Conservation (phyloP, 2,888 invertebrate genomes). For the Trachelus stipa region DNA sequence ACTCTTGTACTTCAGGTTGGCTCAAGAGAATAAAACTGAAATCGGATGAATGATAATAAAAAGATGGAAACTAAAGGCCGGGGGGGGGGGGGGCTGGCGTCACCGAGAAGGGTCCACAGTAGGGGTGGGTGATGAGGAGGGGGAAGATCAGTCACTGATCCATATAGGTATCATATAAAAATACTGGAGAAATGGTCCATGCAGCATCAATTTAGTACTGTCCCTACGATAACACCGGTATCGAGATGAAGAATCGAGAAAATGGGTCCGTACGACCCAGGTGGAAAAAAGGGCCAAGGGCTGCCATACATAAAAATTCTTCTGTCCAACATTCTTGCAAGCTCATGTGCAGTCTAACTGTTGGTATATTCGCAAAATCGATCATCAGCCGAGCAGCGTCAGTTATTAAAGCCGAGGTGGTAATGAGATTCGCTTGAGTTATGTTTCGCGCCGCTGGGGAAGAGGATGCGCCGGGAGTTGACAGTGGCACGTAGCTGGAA, state of each 20-base stretch:
- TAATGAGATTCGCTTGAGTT: constrained; percentile 20
- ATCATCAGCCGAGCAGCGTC: constrained; percentile 14
- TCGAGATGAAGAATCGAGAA: no score
- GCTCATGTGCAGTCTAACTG: neutral
- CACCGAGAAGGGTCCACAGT: constrained; percentile 44
- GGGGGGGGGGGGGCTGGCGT: constrained; percentile 33
- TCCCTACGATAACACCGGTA: no score
- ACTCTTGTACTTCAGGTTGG: constrained; percentile 24
- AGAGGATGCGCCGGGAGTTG: neutral
- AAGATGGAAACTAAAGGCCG: constrained; percentile 26
- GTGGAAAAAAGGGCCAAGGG: no score
- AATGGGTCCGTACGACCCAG: no score
- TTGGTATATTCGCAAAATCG: constrained; percentile 22
- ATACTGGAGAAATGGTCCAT: no score
- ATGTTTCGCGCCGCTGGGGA: neutral
- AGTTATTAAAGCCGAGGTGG: constrained; percentile 22
- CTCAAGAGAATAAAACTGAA: constrained; percentile 29
- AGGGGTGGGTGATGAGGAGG: constrained; percentile 31
- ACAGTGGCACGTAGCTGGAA: neutral
- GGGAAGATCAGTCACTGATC: no score
- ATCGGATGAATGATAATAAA: constrained; percentile 9
- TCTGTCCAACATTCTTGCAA: neutral
- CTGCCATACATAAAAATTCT: no score
- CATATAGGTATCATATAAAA: no score
- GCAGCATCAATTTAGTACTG: no score